These are phyloP conservation scores for Eriocheir sinensis DNA, from an alignment of 1,140 invertebrate species.

Conservation along the genomic window DNA sequence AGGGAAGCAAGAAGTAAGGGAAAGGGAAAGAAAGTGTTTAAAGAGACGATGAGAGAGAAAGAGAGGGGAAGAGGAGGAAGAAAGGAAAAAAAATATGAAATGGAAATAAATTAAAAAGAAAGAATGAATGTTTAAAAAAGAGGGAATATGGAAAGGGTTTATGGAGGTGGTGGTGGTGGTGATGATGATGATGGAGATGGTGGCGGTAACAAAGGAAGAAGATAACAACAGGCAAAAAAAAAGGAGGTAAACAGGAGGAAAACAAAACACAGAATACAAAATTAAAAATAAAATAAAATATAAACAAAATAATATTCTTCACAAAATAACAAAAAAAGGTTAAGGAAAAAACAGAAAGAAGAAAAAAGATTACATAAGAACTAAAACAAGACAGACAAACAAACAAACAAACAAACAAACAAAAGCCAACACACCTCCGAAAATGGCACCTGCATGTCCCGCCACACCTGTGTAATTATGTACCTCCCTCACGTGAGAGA, in stretches of 20 bases:
- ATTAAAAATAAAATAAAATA: background rate
- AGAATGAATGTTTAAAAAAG: no score
- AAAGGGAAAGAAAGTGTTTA: no score
- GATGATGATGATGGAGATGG: background rate
- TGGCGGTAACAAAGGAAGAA: background rate
- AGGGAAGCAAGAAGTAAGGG: no score
- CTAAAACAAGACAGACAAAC: background rate
- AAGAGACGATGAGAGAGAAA: no score
- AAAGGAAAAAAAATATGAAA: no score
- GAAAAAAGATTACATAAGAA: background rate
- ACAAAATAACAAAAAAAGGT: no score
- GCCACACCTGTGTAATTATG: background rate
- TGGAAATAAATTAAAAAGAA: no score
- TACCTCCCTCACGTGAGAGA: background rate
- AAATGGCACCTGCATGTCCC: background rate
- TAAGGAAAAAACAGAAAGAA: no score
- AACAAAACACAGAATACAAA: background rate
- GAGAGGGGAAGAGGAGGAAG: no score
- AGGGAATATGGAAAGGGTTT: no score
- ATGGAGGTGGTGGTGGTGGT: background rate
- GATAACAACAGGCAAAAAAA: background rate
- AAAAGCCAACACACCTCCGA: no score
- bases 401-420: no score
- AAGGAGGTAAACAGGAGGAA: background rate
- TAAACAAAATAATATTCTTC: background rate